Conservation (phyloP, 1,140 invertebrate genomes). For the Elymnias hypermnestra region DNA sequence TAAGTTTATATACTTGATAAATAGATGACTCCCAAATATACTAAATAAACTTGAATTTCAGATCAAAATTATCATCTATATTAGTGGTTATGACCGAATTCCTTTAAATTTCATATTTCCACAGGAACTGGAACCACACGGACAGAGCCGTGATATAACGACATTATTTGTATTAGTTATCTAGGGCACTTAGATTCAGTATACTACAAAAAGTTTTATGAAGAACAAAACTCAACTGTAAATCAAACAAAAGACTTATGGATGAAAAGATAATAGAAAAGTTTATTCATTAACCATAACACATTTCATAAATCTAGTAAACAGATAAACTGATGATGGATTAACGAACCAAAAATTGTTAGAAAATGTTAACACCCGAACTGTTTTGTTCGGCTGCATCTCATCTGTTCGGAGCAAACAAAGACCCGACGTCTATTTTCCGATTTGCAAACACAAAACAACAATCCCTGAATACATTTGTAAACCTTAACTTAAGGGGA, state of each 20-base stretch:
- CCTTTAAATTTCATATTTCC: too few relatives aligned
- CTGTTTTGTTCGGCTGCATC: constrained; percentile 51
- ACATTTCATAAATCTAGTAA: constrained; percentile 25
- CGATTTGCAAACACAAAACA: constrained; percentile 17
- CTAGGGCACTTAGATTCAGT: too few relatives aligned
- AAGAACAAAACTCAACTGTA: constrained; percentile 1
- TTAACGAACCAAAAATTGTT: constrained; percentile 50
- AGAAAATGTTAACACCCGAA: constrained; percentile 40
- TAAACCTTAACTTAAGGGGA: constrained; percentile 21
- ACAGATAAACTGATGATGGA: constrained; percentile 38
- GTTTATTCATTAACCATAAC: constrained; percentile 27
- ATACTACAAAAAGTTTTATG: neutral
- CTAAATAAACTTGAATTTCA: too few relatives aligned
- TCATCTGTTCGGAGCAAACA: constrained; percentile 54
- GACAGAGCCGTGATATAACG: too few relatives aligned
- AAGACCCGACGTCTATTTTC: constrained; percentile 34
- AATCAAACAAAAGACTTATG: constrained; percentile 2
- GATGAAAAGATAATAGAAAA: constrained; percentile 11
- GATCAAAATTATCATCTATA: too few relatives aligned
- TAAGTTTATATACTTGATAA: too few relatives aligned
- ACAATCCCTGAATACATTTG: constrained; percentile 2
- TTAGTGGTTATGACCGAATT: too few relatives aligned
- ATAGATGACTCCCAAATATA: too few relatives aligned
- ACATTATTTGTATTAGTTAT: too few relatives aligned
- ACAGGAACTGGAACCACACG: too few relatives aligned